phyloP scores from a whole-genome alignment of 1,140 invertebrate genomes.

The Drosophila tropicalis region DNA sequence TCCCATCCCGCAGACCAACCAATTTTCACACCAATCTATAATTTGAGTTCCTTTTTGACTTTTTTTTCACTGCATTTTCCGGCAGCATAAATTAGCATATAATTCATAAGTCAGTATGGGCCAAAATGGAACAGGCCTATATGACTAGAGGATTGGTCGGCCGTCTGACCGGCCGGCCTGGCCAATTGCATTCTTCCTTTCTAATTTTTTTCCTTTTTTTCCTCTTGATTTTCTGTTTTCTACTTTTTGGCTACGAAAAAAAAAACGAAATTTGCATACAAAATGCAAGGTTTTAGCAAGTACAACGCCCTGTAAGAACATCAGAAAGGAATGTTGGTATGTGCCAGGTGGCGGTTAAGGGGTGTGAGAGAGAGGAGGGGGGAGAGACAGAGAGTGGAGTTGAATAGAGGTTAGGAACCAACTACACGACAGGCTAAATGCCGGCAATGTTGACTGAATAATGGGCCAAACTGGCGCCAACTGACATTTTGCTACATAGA shows the following conservation, averaged over 20 bases:
- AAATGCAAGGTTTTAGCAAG: slow-evolving; percentile 47
- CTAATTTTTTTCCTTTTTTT: background rate
- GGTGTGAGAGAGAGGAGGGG: background rate
- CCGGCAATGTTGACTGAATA: slow-evolving; percentile 53
- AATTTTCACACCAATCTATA: slow-evolving; percentile 33
- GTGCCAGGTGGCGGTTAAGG: background rate
- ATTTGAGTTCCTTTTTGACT: slow-evolving; percentile 40
- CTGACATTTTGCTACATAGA: slow-evolving; percentile 40
- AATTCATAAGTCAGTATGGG: slow-evolving; percentile 59
- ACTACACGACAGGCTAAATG: slow-evolving; percentile 49
- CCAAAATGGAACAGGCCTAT: slow-evolving; percentile 4
- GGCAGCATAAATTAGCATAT: slow-evolving; percentile 71
- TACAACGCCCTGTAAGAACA: slow-evolving; percentile 44
- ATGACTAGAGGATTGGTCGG: background rate
- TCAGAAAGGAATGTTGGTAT: slow-evolving; percentile 4
- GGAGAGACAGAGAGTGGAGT: background rate
- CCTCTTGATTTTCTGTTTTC: slow-evolving; percentile 9
- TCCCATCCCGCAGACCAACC: too few species aligned
- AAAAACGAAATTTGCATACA: slow-evolving; percentile 61
- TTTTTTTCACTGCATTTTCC: slow-evolving; percentile 53
- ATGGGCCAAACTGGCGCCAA: slow-evolving; percentile 52
- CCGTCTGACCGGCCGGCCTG: background rate
- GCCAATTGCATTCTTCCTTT: slow-evolving; percentile 23
- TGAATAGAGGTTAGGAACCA: slow-evolving; percentile 18
- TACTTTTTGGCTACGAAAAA: slow-evolving; percentile 50